Evolutionary conservation across 2,797 vertebrate species (phyloP), one percentile per base, ranked within the genome.

Genomic region (Pitangus sulphuratus): DNA sequence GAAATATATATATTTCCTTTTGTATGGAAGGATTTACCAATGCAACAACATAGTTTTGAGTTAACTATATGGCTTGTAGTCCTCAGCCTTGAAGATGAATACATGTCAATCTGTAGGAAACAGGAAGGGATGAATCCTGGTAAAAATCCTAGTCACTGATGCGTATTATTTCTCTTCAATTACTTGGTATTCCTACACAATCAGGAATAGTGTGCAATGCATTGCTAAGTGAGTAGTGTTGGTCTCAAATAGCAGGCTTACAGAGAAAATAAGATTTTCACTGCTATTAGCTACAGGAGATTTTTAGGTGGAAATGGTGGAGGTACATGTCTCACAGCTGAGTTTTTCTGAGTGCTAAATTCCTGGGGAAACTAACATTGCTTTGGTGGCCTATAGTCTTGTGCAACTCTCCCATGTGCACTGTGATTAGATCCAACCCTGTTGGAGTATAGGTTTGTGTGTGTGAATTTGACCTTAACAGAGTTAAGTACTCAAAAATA

Each of bases 111-210:
- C 76, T 69, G 30, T 50, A 92, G 44, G 76, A 81, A 78, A 45
- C 25, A 58, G 95, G 89, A 92, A 94, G 40, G 65, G 39, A 83
- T 87, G 75, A 95, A 85, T 94, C 45, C 74, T 68, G 75, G 71
- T 89, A 77, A 92, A 96, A 96, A 68, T 78, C 93, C 78, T 54
- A 57, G n/a, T 54, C 15, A n/a, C 71, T 71, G 81, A 87, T 75
- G 90, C 6, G 0, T 93, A 50, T 85, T 94, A 87, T 85, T 94
- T 93, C 71, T 92, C 75, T 80, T 83, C 81, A 93, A 56, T 93
- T 90, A 84, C 50, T 93, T 40, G 42, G 20, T 91, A 71, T 94
- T 93, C 76, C 71, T 78, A 30, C 69, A 54, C 82, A 83, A 88
- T 91, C 53, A 83, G 69, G 50, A 90, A 30, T 11, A 78, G 79